These are phyloP conservation scores for Tenrec ecaudatus DNA, from an alignment of 2,113 vertebrate genomes.

Conservation along the genomic window DNA sequence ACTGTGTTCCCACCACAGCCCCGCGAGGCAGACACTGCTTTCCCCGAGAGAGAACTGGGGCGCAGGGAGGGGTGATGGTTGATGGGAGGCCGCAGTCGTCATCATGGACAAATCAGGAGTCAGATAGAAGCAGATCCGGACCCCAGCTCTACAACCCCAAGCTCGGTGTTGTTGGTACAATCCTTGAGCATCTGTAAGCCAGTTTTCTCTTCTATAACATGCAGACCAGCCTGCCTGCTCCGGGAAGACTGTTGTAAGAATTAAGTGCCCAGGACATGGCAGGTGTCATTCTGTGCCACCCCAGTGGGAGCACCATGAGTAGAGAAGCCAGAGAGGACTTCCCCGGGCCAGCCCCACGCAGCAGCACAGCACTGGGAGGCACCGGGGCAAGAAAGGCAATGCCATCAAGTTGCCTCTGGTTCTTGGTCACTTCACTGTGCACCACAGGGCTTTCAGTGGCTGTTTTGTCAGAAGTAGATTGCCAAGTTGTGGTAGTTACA, in stretches of 20 bases:
- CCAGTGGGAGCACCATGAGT: not conserved
- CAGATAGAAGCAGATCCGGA: not conserved
- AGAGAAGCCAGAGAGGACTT: too few relatives aligned
- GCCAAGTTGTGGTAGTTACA: not conserved
- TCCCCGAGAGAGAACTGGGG: not conserved
- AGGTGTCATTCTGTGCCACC: not conserved
- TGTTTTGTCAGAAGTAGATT: not conserved
- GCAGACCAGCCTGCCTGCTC: not conserved
- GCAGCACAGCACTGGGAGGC: fast-evolving
- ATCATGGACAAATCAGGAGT: not conserved
- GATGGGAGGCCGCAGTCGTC: not conserved
- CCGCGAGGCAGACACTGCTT: not conserved
- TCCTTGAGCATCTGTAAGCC: not conserved
- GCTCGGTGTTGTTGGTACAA: not conserved
- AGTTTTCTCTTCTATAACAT: not conserved
- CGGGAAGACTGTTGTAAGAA: not conserved
- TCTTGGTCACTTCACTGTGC: not conserved
- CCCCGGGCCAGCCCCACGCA: fast-evolving
- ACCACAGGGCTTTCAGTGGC: not conserved
- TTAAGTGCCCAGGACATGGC: not conserved
- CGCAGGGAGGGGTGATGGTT: fast-evolving
- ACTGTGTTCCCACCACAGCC: not conserved
- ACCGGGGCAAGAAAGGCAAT: not conserved
- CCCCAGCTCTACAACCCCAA: not conserved
- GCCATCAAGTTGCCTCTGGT: not conserved